Evolutionary conservation across 2,113 vertebrate genomes (phyloP).

Genomic region (Pseudolaguvia tuberculata): DNA sequence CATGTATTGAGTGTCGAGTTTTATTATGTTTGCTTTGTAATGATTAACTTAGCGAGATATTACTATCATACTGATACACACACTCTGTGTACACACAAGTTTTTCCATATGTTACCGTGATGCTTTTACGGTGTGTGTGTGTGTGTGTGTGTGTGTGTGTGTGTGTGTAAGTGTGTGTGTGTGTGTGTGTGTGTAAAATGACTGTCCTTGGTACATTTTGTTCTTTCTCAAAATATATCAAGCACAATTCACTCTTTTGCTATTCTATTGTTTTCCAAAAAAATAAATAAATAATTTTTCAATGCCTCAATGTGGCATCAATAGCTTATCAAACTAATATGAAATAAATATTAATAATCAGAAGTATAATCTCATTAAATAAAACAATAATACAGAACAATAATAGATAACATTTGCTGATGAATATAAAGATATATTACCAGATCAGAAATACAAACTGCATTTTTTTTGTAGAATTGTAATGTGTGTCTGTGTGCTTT

Average conservation of each 20-base stretch:
- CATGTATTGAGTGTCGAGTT: slow-evolving; percentile 9
- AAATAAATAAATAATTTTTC: no score
- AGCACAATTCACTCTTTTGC: no score
- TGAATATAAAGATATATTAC: no score
- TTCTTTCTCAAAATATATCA: no score
- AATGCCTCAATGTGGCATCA: no score
- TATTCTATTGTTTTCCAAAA: no score
- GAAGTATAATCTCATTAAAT: no score
- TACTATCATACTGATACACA: slow-evolving; percentile 5
- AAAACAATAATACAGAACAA: no score
- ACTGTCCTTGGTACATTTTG: no score
- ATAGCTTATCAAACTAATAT: not conserved
- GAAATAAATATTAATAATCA: not conserved
- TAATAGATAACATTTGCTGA: no score
- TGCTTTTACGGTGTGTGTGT: not conserved
- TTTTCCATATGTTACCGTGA: not conserved
- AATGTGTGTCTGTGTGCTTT: not conserved
- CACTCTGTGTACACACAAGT: not conserved
- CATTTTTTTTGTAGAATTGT: not conserved
- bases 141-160: not conserved
- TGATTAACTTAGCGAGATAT: slow-evolving; percentile 11
- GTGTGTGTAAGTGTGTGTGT: no score
- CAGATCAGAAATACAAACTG: not conserved
- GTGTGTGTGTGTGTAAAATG: no score
- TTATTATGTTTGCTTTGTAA: slow-evolving; percentile 6